A percentile compares a stretch with the other conserved stretches of the same genome.
Conservation (phyloP, 2,113 vertebrate species). For the Rhea pennata region DNA sequence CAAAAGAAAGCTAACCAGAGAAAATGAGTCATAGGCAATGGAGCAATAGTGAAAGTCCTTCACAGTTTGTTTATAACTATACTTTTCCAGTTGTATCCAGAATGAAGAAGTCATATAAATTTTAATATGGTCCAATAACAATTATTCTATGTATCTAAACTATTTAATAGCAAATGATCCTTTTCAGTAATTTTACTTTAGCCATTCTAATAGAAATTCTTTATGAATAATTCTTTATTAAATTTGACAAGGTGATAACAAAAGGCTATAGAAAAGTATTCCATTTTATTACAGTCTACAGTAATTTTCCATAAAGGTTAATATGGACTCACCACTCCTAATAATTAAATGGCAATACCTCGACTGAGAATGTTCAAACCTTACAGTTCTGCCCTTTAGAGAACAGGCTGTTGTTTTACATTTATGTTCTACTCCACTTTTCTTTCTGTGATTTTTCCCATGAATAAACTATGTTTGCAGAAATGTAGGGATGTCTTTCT, state of each 20-base stretch:
- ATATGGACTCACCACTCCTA: not conserved
- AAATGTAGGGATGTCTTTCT: not conserved
- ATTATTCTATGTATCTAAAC: not conserved
- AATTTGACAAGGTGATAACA: constrained; percentile 31
- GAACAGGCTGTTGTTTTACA: not conserved
- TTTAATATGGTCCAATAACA: not conserved
- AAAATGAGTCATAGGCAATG: not conserved
- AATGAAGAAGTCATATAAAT: not conserved
- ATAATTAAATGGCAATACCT: not conserved
- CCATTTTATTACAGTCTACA: not conserved
- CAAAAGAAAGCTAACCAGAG: not conserved
- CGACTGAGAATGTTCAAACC: not conserved
- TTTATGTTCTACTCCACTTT: not conserved
- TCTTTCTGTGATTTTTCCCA: not conserved
- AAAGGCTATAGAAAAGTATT: constrained; percentile 1
- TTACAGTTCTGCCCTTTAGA: not conserved
- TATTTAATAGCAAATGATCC: not conserved
- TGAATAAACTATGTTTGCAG: not conserved
- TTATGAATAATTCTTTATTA: not conserved
- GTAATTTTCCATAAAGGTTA: constrained; percentile 18
- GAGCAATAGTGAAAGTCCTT: not conserved
- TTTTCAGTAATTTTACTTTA: not conserved
- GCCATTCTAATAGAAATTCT: not conserved
- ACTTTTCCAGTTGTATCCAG: not conserved
- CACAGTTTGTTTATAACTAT: not conserved